A percentile compares a stretch with the other conserved stretches of the same genome.
phyloP scores from a whole-genome alignment of 2,888 invertebrate genomes.

The Trachelus tabidus region DNA sequence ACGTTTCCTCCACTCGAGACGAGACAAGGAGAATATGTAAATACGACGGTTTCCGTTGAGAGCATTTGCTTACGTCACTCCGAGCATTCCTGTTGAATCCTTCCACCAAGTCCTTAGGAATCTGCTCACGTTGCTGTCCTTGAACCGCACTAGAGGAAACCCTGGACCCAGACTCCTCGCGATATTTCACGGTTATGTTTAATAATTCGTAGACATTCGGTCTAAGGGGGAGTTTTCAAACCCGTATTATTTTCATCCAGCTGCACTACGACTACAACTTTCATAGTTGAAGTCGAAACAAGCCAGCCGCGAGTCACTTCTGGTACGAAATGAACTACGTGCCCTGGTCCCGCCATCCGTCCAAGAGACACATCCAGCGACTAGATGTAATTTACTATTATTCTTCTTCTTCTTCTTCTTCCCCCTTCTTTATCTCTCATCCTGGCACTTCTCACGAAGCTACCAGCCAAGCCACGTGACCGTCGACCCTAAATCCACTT shows the following conservation, averaged over 20 bases:
- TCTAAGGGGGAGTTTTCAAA: neutral
- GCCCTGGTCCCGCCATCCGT: slow-evolving; percentile 12
- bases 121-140: slow-evolving; percentile 36
- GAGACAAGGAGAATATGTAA: neutral
- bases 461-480: neutral
- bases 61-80: neutral
- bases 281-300: slow-evolving; percentile 11
- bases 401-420: neutral
- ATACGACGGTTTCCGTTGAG: neutral
- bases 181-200: slow-evolving; percentile 49
- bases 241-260: neutral
- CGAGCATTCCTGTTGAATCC: neutral
- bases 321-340: slow-evolving; percentile 44
- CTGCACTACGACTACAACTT: slow-evolving; percentile 12
- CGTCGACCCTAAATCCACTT: neutral
- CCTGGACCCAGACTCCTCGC: slow-evolving; percentile 15
- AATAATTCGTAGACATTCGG: slow-evolving; percentile 46
- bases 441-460: neutral
- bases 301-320: slow-evolving; percentile 31
- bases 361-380: neutral
- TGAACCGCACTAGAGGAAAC: slow-evolving; percentile 4
- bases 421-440: neutral
- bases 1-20: neutral
- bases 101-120: slow-evolving; percentile 24
- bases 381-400: neutral